These are phyloP conservation scores for Augochlora pura DNA, from an alignment of 1,140 invertebrate species.

Conservation along the genomic window DNA sequence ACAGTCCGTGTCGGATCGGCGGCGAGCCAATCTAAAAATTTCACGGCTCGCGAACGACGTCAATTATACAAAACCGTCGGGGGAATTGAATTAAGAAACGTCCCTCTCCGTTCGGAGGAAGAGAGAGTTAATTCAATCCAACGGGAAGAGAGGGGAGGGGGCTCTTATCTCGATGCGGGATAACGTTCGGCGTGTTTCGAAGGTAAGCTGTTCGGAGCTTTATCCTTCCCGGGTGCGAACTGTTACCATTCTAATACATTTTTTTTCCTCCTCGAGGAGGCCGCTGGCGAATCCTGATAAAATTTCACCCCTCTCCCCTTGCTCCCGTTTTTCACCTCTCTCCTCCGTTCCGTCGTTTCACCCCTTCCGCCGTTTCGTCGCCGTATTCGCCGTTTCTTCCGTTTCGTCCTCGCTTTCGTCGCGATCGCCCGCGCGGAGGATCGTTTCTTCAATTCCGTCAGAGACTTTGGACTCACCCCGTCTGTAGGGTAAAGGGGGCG, in stretches of 20 bases:
- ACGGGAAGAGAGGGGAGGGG: constrained; percentile 19
- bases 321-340: too few relatives aligned
- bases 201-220: constrained; percentile 51
- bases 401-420: neutral
- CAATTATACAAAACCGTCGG: constrained; percentile 38
- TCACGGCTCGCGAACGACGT: constrained; percentile 6
- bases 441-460: constrained; percentile 62
- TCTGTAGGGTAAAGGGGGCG: too few relatives aligned
- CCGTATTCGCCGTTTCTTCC: neutral
- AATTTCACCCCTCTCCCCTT: constrained; percentile 1
- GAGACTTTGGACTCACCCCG: constrained; percentile 20
- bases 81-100: constrained; percentile 40
- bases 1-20: neutral
- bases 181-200: constrained; percentile 56
- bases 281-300: constrained; percentile 52
- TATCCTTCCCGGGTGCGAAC: constrained; percentile 51
- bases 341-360: too few relatives aligned
- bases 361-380: neutral
- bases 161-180: constrained; percentile 51
- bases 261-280: constrained; percentile 28
- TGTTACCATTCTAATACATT: constrained; percentile 57
- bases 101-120: neutral
- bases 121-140: constrained; percentile 59
- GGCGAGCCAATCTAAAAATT: constrained; percentile 31
- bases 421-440: constrained; percentile 52